Evolutionary conservation across 1,140 invertebrate species (phyloP), one percentile per base, ranked within the genome.

Genomic region (Halotydeus destructor): DNA sequence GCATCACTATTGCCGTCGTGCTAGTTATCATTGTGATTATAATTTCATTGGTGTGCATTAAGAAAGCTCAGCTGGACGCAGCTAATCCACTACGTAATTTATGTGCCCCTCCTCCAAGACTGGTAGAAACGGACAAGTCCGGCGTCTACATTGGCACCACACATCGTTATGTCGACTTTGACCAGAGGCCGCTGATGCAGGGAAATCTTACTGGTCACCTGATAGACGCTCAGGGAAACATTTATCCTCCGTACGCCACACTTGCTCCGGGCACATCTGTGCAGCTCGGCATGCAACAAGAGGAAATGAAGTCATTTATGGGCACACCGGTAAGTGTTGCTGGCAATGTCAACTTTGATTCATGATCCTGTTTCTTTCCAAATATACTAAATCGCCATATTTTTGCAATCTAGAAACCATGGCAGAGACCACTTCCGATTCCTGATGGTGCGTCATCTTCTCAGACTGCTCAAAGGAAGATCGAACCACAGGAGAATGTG

Each of bases 221-320:
- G 12, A 14, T 21, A 11, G 34, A 12, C n/a, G 41, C 9, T 21
- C 8, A 6, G 6, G 45, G 18, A 5, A 28, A 48, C 22, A 27
- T 25, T 6, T 46, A 46, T 31, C 45, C 45, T 9, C 45, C 45
- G 3, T 46, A 46, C 23, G 38, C 40, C 34, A 46, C 44, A 25
- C 14, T 46, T 12, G 40, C 44, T 3, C 33, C 45, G 43, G 44
- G 41, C 9, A 34, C 27, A 3, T 2, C 8, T 8, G 45, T n/a
- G n/a, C n/a, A n/a, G n/a, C n/a, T n/a, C n/a, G n/a, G n/a, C n/a
- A n/a, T n/a, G n/a, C n/a, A n/a, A n/a, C n/a, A n/a, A n/a, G n/a
- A n/a, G n/a, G n/a, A n/a, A n/a, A n/a, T n/a, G n/a, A n/a, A n/a
- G n/a, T n/a, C n/a, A n/a, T n/a, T n/a, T n/a, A n/a, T n/a, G n/a